Percentiles rank a stretch among this genome's conserved stretches.
These are phyloP conservation scores for Characodon lateralis DNA, from an alignment of 2,797 vertebrate species.

Conservation along the genomic window DNA sequence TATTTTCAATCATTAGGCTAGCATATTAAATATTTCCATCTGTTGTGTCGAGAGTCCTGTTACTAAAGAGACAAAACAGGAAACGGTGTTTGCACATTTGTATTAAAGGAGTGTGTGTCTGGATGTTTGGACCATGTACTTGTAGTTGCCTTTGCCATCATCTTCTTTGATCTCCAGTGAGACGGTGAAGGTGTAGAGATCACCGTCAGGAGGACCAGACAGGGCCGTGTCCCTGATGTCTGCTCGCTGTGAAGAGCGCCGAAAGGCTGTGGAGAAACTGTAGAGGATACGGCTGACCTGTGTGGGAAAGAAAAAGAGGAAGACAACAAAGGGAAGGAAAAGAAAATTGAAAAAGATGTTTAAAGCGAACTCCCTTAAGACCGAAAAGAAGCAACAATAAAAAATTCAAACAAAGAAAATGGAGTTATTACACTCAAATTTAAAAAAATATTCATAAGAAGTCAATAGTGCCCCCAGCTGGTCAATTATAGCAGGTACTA, in stretches of 20 bases:
- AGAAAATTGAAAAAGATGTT: neutral
- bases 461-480: slow-evolving; percentile 57
- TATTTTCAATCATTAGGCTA: neutral
- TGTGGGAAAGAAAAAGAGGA: slow-evolving; percentile 17
- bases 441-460: neutral
- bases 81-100: neutral
- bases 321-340: neutral
- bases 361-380: neutral
- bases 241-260: slow-evolving; percentile 86
- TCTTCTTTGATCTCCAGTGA: slow-evolving; percentile 96
- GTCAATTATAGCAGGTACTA: neutral
- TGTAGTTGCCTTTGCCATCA: slow-evolving; percentile 97
- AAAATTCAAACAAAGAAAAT: neutral
- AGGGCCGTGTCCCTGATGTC: slow-evolving; percentile 84
- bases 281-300: slow-evolving; percentile 97
- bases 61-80: neutral
- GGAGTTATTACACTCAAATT: neutral
- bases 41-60: neutral
- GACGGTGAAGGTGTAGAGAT: slow-evolving; percentile 92
- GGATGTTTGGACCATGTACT: slow-evolving; percentile 70
- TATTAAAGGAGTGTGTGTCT: neutral
- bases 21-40: slow-evolving; percentile 7
- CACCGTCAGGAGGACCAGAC: slow-evolving; percentile 85
- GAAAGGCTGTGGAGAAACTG: slow-evolving; percentile 95
- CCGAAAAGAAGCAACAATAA: neutral